Evolutionary conservation across 2,113 vertebrate species (phyloP).

Genomic region (Fregetta grallaria): DNA sequence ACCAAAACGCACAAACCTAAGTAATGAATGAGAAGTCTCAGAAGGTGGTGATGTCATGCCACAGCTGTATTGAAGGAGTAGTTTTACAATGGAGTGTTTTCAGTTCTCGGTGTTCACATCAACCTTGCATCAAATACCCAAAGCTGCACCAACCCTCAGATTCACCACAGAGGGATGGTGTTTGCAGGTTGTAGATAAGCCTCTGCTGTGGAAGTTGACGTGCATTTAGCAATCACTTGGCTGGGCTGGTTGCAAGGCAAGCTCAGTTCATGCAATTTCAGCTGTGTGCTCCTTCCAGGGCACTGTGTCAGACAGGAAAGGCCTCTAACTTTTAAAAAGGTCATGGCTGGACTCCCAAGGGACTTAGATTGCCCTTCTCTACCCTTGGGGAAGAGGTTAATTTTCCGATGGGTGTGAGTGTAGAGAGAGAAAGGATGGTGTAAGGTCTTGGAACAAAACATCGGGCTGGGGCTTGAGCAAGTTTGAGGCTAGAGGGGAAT

Average conservation of each 20-base stretch:
- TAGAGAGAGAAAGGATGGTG: constrained; percentile 14
- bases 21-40: not conserved
- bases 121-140: not conserved
- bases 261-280: not conserved
- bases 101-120: not conserved
- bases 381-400: constrained; percentile 30
- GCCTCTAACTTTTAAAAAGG: constrained; percentile 15
- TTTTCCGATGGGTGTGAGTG: not conserved
- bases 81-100: not conserved
- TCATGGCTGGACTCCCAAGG: not conserved
- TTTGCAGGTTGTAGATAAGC: not conserved
- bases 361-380: constrained; percentile 11
- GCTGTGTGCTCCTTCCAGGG: not conserved
- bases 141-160: not conserved
- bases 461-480: constrained; percentile 1
- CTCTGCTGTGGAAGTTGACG: not conserved
- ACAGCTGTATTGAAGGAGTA: not conserved
- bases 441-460: constrained; percentile 51
- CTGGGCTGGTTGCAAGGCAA: not conserved
- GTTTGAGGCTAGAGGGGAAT: constrained; percentile 41
- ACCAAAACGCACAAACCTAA: not conserved
- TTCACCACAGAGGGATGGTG: not conserved
- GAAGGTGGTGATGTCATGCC: not conserved
- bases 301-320: constrained; percentile 49
- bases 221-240: constrained; percentile 26